Evolutionary conservation across 2,888 invertebrate genomes (phyloP), one percentile per base, ranked within the genome.

Genomic region (Gastracanthus pulcherrimus): DNA sequence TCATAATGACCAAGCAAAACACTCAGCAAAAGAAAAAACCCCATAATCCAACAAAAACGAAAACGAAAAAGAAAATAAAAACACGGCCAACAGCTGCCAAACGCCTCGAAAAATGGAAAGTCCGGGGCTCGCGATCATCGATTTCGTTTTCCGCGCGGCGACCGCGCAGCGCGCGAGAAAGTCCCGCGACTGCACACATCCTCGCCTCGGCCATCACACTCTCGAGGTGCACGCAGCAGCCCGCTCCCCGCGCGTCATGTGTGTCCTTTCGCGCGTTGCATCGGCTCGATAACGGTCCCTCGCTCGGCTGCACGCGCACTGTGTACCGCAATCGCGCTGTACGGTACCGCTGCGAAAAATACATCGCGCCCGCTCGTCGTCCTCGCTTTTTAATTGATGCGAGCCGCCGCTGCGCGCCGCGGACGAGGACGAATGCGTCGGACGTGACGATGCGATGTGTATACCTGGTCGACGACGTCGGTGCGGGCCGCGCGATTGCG

Each of bases 61-160:
- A 4, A 38, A 11, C 36, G 13, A 9, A 11, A 4, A 23, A 38
- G 7, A 60, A 64, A 11, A 16, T 16, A 36, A 23, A 19, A 41
- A 66, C 26, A 3, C 5, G 0, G 55, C 19, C 29, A 5, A 16
- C 31, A 31, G 60, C 29, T 36, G 31, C 9, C n/a, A n/a, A n/a
- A 6, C 34, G 6, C 13, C 19, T 23, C 19, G 48, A 75, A 81
- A 76, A 76, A 76, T 67, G 72, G 60, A 81, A 81, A 81, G 81
- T 81, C 34, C 51, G 13, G 45, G 58, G n/a, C 16, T 5, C 9
- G 29, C 29, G n/a, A n/a, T 9, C 38, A 31, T 76, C 36, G 80
- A 80, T 81, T 85, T 81, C 83, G 51, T 41, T 81, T 76, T 72
- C 72, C 76, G 66, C 75, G 70, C 66, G 38, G 83, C 26, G n/a